Evolutionary conservation across 1,140 invertebrate genomes (phyloP).

Genomic region (Uloborus diversus): DNA sequence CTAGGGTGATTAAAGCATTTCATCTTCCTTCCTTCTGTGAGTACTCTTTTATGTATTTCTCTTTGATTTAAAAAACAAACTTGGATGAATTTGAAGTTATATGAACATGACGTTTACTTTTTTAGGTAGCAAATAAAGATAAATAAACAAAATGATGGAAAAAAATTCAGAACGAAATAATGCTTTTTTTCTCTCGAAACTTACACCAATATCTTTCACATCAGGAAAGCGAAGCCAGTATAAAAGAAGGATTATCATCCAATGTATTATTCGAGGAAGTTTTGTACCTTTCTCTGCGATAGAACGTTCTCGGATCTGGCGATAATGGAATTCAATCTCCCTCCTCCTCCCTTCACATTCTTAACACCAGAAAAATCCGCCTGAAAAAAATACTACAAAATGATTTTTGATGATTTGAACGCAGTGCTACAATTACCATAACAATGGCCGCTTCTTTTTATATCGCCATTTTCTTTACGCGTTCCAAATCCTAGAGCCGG

Average conservation of each 20-base stretch:
- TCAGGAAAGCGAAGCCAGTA: not conserved
- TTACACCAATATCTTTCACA: too few relatives aligned
- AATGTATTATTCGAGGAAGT: not conserved
- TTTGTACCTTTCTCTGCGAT: not conserved
- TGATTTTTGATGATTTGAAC: slow-evolving; percentile 7
- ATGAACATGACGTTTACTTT: too few relatives aligned
- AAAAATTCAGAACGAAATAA: too few relatives aligned
- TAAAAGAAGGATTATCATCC: not conserved
- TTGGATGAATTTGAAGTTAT: too few relatives aligned
- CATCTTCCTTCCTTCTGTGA: too few relatives aligned
- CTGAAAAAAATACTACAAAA: not conserved
- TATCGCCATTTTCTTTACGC: not conserved
- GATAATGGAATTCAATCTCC: not conserved
- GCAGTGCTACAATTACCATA: not conserved
- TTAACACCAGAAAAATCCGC: not conserved
- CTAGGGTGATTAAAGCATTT: too few relatives aligned
- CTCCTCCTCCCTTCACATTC: not conserved
- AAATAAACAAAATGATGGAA: too few relatives aligned
- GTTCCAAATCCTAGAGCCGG: not conserved
- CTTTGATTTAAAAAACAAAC: too few relatives aligned
- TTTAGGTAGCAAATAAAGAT: too few relatives aligned
- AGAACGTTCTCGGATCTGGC: not conserved
- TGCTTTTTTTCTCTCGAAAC: too few relatives aligned
- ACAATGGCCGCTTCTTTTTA: not conserved
- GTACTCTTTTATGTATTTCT: too few relatives aligned